These are phyloP conservation scores for Drosophila pseudoobscura DNA, from an alignment of 1,140 invertebrate genomes.

Conservation along the genomic window DNA sequence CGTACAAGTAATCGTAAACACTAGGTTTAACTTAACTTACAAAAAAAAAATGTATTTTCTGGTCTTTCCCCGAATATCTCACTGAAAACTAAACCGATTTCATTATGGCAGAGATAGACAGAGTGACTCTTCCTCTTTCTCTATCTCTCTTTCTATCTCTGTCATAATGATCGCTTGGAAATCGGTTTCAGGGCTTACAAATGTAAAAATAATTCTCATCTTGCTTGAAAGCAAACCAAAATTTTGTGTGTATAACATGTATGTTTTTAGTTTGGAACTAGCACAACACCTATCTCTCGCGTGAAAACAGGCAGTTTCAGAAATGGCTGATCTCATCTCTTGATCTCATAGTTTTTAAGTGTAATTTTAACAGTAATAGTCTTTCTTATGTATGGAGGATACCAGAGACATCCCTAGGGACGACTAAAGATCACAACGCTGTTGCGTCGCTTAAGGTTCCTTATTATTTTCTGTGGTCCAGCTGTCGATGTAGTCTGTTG, in stretches of 20 bases:
- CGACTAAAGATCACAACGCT: constrained; percentile 18
- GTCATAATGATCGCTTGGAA: background rate
- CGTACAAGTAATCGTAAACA: background rate
- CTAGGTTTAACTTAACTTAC: no score
- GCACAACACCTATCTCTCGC: background rate
- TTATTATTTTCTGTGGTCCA: background rate
- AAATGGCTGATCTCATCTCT: no score
- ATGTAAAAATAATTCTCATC: constrained; percentile 23
- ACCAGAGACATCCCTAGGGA: background rate
- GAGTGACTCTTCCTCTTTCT: background rate
- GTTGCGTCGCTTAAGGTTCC: constrained; percentile 40
- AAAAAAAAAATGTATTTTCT: no score
- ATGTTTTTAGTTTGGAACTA: constrained; percentile 31
- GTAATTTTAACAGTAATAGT: background rate
- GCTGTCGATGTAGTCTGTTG: background rate
- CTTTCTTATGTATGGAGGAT: no score
- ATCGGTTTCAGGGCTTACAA: constrained; percentile 15
- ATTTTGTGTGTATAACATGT: background rate
- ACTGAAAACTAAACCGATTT: no score
- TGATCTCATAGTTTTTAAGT: no score
- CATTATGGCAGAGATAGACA: no score
- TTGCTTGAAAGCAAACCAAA: background rate
- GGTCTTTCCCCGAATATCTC: background rate
- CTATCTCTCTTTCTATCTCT: background rate
- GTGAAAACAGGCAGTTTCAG: background rate